These are phyloP conservation scores for Peromyscus polionotus DNA, from an alignment of 2,113 vertebrate species.

Conservation along the genomic window DNA sequence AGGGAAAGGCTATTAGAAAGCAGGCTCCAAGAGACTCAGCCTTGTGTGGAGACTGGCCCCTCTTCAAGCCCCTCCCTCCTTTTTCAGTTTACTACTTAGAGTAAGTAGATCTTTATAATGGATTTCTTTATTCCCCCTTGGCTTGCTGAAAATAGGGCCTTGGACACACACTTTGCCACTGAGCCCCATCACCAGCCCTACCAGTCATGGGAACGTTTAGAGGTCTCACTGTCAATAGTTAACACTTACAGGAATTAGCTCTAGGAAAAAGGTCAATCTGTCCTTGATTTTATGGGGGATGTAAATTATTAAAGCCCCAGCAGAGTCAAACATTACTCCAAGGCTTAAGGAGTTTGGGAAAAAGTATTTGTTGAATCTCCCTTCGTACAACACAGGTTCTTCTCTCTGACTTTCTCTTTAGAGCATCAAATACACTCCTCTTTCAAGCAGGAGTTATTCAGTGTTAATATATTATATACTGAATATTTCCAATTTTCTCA, in stretches of 20 bases:
- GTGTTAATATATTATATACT: neutral
- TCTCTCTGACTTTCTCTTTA: neutral
- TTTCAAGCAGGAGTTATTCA: constrained; percentile 5
- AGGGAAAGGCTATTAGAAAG: constrained; percentile 3
- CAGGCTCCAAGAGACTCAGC: neutral
- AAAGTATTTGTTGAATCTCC: neutral
- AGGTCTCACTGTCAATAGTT: neutral
- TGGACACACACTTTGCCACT: neutral
- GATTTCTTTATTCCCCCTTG: neutral
- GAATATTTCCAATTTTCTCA: neutral
- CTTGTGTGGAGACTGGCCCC: neutral
- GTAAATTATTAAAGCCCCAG: neutral
- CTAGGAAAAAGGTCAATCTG: neutral
- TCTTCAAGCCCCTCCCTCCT: neutral
- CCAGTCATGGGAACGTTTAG: neutral
- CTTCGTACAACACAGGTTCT: neutral
- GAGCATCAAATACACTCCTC: neutral
- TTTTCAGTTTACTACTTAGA: constrained; percentile 32
- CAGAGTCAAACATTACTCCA: neutral
- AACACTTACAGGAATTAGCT: neutral
- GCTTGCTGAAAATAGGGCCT: neutral
- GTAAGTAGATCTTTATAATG: constrained; percentile 16
- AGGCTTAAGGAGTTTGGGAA: constrained; percentile 7
- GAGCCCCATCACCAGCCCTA: neutral
- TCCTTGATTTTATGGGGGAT: neutral